A percentile compares a stretch with the other conserved stretches of the same genome.
Evolutionary conservation across 92 coral and sea anemone species (phyloP).

Genomic region (Parazoanthus darwini): DNA sequence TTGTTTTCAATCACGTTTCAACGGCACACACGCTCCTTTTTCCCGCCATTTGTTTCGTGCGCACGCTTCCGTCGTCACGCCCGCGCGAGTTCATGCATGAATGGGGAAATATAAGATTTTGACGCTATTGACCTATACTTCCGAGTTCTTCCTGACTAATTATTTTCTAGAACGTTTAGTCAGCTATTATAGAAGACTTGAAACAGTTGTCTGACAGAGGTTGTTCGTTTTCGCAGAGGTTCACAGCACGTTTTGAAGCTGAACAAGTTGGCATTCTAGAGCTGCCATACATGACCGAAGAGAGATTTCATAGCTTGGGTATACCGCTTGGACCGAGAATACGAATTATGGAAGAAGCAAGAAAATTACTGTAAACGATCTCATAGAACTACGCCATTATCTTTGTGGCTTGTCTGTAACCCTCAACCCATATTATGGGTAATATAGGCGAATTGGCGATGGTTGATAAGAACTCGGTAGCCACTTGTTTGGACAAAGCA

Average conservation of each 20-base stretch:
- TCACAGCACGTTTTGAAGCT: slow-evolving; percentile 88
- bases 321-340: slow-evolving; percentile 97
- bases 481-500: not conserved
- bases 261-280: slow-evolving; percentile 95
- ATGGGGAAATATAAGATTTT: not conserved
- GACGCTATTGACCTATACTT: not conserved
- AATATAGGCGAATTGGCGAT: not conserved
- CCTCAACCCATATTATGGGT: not conserved
- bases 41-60: too few relatives aligned
- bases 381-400: not conserved
- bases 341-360: slow-evolving; percentile 89
- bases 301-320: slow-evolving; percentile 87
- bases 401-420: not conserved
- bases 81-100: too few relatives aligned
- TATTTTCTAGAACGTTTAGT: not conserved
- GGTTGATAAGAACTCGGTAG: not conserved
- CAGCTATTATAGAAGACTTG: not conserved
- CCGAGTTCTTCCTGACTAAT: not conserved
- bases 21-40: too few relatives aligned
- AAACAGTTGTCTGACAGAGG: not conserved
- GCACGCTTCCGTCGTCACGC: too few relatives aligned
- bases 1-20: too few relatives aligned
- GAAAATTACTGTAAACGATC: slow-evolving; percentile 45
- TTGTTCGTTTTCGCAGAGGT: slow-evolving; percentile 65
- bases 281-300: slow-evolving; percentile 91